Base-by-base conservation (phyloP, 2,113 vertebrate species). In the Oceanites oceanicus region DNA sequence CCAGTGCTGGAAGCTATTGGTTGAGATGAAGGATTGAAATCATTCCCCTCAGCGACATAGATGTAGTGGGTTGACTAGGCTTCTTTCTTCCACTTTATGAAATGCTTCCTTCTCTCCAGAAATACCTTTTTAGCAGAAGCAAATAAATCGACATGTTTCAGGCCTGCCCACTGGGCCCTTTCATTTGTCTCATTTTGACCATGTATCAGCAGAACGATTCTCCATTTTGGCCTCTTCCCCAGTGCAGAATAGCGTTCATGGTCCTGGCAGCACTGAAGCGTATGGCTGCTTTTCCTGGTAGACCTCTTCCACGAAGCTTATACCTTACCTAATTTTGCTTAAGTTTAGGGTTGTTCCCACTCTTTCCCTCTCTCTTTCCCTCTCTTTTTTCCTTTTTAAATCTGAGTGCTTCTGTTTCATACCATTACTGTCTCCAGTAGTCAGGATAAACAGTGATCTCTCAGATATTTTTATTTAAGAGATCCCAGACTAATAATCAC, bases 21-120 rank as follows among this genome's bases (percentile, higher is more conserved):
- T 74, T 80, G 45, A 63, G 72, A 55, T 71, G 68, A 92, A 67
- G 59, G 32, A 86, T 71, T 91, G 63, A 74, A 88, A 70, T 88
- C 8, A 86, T 89, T 86, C 61, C 36, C 9, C 13, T 4, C 23
- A 26, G n/a, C 2, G 29, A 94, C 72, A 42, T 10, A 77, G 67
- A 88, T 53, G 23, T 52, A 86, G 58, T 73, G 49, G 40, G 17
- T 76, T 10, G 11, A 65, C 36, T 38, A 17, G 36, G 11, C 29
- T 68, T 65, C 67, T 88, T 90, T 90, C 86, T 94, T 91, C 16
- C 45, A 17, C 55, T 80, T 93, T 49, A 86, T 88, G 75, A 95
- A 94, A 96, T 74, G n/a, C 65, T 96, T 96, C 79, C 88, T 94
- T 96, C 73, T 84, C 50, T 94, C 25, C 50, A 84, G 88, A 92